Base-by-base conservation (phyloP, 2,888 invertebrate genomes). In the Gerris lacustris region DNA sequence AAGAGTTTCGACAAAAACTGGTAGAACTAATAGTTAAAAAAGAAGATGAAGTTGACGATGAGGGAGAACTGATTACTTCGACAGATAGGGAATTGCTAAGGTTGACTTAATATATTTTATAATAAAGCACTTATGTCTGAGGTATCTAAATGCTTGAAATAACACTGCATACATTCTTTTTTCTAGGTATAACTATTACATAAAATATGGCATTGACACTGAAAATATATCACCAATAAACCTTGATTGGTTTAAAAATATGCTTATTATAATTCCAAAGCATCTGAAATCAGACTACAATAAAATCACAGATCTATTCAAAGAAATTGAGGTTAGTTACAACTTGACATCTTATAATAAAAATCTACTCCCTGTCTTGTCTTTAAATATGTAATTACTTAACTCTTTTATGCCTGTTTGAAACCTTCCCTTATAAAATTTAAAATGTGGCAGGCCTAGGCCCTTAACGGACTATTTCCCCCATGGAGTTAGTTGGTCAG, bases 171-270 rank as follows among this genome's bases (percentile, higher is more conserved):
- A 31, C 31, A 31, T 55, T 55, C 5, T 55, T 15, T 55, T 9
- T 55, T 55, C 90, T 69, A 85, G 93, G 74, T 96, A 96, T 80
- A 92, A 94, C 79, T 94, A 93, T 80, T 96, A 94, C 78, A 87
- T 96, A 67, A 88, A 89, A 77, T 89, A 94, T 79, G 96, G 95
- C 0, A 90, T 96, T 66, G 94, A 94, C 78, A 94, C 94, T 5
- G 88, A 90, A 74, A 90, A 94, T 79, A 92, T 96, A 0, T 90
- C 94, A 0, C 90, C 94, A 2, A 84, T 96, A 79, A 91, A 91
- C 77, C 84, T 86, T 71, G 84, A 84, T 76, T 87, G 92, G 78
- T 82, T 95, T 72, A 83, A 85, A 66, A 84, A 88, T 77, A 88
- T 91, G 66, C 84, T 87, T 63, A 82, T 82, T 74, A 81, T 90